These are phyloP conservation scores for Acromyrmex charruanus DNA, from an alignment of 1,140 invertebrate species.

Conservation along the genomic window DNA sequence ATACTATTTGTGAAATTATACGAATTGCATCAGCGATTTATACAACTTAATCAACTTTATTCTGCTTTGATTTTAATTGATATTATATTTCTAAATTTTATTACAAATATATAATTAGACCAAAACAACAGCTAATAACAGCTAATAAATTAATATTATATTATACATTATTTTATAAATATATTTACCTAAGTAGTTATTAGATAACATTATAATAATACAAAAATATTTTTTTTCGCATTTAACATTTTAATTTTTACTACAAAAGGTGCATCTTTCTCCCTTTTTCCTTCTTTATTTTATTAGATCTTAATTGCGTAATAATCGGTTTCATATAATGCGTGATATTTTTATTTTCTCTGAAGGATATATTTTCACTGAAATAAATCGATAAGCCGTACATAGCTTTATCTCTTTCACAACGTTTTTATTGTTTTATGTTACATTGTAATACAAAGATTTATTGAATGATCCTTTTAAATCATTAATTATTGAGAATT, in stretches of 20 bases:
- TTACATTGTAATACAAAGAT: conserved; percentile 23
- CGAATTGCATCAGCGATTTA: neutral
- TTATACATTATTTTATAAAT: neutral
- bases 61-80: conserved; percentile 5
- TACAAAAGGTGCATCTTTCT: too few relatives aligned
- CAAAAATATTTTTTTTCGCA: neutral
- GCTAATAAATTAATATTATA: neutral
- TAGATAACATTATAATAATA: conserved; percentile 1
- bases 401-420: conserved; percentile 16
- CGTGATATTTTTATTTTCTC: conserved; percentile 50
- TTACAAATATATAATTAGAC: neutral
- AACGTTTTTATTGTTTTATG: conserved; percentile 2
- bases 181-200: neutral
- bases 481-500: conserved; percentile 27
- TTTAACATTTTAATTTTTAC: neutral
- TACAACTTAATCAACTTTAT: neutral
- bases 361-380: conserved; percentile 18
- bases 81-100: neutral
- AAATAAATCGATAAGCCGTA: conserved; percentile 50
- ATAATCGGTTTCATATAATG: conserved; percentile 30
- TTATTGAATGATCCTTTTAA: neutral
- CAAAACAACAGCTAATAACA: neutral
- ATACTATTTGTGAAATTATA: conserved; percentile 21
- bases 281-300: neutral
- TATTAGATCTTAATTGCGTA: conserved; percentile 22